phyloP scores from a whole-genome alignment of 2,888 invertebrate species.

The Drosophila rubida region DNA sequence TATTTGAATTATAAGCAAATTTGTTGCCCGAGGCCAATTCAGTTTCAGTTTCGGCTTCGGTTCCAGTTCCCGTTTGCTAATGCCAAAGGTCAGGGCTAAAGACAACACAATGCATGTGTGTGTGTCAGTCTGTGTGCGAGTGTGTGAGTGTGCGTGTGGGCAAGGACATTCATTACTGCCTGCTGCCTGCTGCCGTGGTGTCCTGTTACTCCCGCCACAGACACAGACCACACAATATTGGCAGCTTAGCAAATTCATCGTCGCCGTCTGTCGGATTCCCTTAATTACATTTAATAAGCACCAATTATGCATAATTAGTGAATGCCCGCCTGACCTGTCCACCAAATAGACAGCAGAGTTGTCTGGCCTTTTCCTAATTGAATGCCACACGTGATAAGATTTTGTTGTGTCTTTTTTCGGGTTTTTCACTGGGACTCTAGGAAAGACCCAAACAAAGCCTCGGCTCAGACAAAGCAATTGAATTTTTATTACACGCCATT shows the following conservation, averaged over 20 bases:
- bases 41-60: constrained; percentile 23
- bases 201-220: constrained; percentile 38
- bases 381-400: constrained; percentile 48
- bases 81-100: constrained; percentile 71
- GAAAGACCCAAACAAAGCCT: constrained; percentile 32
- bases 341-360: neutral
- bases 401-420: neutral
- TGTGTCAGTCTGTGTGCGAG: constrained; percentile 18
- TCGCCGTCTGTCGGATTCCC: constrained; percentile 35
- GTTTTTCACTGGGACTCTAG: constrained; percentile 16
- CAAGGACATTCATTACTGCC: constrained; percentile 49
- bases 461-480: constrained; percentile 67
- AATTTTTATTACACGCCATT: constrained; percentile 70
- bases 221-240: constrained; percentile 39
- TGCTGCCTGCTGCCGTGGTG: constrained; percentile 20
- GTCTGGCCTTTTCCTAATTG: constrained; percentile 41
- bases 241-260: constrained; percentile 42
- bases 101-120: constrained; percentile 5
- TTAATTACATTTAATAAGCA: constrained; percentile 68
- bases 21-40: constrained; percentile 65
- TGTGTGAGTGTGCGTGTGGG: constrained; percentile 15
- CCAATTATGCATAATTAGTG: constrained; percentile 58
- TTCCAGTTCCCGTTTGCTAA: constrained; percentile 49
- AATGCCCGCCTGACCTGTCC: neutral
- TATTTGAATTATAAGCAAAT: constrained; percentile 75